Conservation (phyloP, 2,888 invertebrate species). For the Fabriciana adippe region DNA sequence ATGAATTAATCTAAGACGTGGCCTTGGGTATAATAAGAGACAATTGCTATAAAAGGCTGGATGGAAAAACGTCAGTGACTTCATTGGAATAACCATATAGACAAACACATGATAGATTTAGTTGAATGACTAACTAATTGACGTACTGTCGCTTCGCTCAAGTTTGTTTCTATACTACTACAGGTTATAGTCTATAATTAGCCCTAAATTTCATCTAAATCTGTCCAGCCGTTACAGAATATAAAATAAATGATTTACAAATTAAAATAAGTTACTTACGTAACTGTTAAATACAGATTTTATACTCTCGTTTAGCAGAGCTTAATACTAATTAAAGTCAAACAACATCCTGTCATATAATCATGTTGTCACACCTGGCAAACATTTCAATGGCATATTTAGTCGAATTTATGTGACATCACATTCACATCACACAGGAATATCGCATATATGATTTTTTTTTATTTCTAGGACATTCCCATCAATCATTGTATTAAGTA, state of each 20-base stretch:
- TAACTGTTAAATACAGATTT: neutral
- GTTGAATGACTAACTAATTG: neutral
- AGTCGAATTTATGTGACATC: slow-evolving; percentile 4
- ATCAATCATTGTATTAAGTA: neutral
- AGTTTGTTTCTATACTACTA: no score
- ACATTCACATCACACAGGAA: slow-evolving; percentile 10
- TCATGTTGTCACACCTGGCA: slow-evolving; percentile 1
- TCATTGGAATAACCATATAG: slow-evolving; percentile 8
- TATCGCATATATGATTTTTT: neutral
- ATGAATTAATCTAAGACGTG: slow-evolving; percentile 51
- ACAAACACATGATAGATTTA: neutral
- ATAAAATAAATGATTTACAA: no score
- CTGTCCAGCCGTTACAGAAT: no score
- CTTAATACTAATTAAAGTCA: slow-evolving; percentile 2
- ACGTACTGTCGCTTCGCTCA: no score
- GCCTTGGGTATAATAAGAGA: slow-evolving; percentile 49
- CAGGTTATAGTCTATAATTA: no score
- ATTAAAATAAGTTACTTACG: neutral
- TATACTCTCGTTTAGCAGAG: neutral
- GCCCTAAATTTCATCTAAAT: no score
- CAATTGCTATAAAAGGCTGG: slow-evolving; percentile 23
- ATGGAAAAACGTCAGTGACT: slow-evolving; percentile 15
- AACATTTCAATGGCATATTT: slow-evolving; percentile 13
- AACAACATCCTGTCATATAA: slow-evolving; percentile 17
- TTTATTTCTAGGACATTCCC: slow-evolving; percentile 3